A percentile compares a stretch with the other conserved stretches of the same genome.
These are phyloP conservation scores for Colletes collaris DNA, from an alignment of 2,888 invertebrate species.

Conservation along the genomic window DNA sequence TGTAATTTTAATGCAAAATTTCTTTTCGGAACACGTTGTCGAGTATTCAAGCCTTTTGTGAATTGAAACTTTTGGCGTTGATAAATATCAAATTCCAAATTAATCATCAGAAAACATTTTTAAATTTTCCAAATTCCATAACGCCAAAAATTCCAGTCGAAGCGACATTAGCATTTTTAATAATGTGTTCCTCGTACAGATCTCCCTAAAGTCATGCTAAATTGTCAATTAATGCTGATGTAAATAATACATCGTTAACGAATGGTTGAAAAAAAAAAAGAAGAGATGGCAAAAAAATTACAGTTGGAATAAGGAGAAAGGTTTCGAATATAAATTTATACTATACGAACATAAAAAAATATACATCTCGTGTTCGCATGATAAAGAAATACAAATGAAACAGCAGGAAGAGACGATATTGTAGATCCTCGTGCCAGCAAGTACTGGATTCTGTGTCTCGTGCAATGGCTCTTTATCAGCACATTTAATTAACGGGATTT, in stretches of 20 bases:
- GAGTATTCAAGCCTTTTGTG: not conserved
- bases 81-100: not conserved
- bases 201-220: conserved; percentile 6
- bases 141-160: not conserved
- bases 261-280: not conserved
- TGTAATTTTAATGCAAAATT: conserved; percentile 1
- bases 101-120: conserved; percentile 3
- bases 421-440: conserved; percentile 54
- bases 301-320: conserved; percentile 38
- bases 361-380: conserved; percentile 65
- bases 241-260: not conserved
- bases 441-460: conserved; percentile 50
- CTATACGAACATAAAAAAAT: conserved; percentile 65
- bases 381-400: conserved; percentile 52
- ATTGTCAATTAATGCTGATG: conserved; percentile 8
- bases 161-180: not conserved
- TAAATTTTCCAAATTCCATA: not conserved
- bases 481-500: conserved; percentile 64
- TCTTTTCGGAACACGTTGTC: not conserved
- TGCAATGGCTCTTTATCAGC: conserved; percentile 51
- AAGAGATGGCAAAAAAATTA: conserved; percentile 25
- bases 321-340: conserved; percentile 55
- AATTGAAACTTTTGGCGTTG: conserved; percentile 13
- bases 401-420: conserved; percentile 35
- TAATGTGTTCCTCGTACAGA: conserved; percentile 14